Conservation (phyloP, 2,888 invertebrate genomes). For the Pharmacophagus antenor region DNA sequence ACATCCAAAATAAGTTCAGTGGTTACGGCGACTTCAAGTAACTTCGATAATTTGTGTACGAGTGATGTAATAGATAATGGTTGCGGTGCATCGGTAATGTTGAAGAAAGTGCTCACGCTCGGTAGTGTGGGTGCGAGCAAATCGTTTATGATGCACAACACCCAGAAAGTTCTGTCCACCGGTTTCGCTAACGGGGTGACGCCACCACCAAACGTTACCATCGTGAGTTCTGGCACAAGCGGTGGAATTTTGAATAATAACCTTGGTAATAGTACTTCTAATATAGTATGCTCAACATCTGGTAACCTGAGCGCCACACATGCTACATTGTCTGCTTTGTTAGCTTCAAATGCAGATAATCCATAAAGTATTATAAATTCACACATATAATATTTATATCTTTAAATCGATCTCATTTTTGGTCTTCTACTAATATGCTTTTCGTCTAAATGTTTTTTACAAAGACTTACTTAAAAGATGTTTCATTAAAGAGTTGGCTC, state of each 20-base stretch:
- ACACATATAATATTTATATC: background rate
- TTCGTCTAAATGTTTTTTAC: background rate
- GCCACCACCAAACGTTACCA: constrained; percentile 72
- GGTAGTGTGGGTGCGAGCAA: constrained; percentile 71
- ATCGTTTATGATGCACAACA: constrained; percentile 77
- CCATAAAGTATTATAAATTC: constrained; percentile 37
- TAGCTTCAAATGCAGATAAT: constrained; percentile 57
- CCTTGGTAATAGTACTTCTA: constrained; percentile 48
- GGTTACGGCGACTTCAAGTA: constrained; percentile 53
- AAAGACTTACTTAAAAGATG: background rate
- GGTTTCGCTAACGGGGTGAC: constrained; percentile 71
- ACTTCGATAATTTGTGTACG: constrained; percentile 69
- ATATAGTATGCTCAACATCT: constrained; percentile 58
- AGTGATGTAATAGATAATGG: constrained; percentile 78
- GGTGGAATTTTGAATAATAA: constrained; percentile 54
- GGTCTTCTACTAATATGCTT: background rate
- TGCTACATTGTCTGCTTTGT: constrained; percentile 70
- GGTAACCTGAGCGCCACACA: constrained; percentile 75
- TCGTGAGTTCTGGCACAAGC: constrained; percentile 69
- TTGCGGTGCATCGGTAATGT: constrained; percentile 76
- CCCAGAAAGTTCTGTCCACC: constrained; percentile 71
- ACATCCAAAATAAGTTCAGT: constrained; percentile 63
- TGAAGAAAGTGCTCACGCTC: constrained; percentile 74
- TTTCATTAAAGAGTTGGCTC: no score
- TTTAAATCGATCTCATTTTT: constrained; percentile 17